Conservation (phyloP, 2,888 invertebrate genomes). For the Rotaria magnacalcarata region DNA sequence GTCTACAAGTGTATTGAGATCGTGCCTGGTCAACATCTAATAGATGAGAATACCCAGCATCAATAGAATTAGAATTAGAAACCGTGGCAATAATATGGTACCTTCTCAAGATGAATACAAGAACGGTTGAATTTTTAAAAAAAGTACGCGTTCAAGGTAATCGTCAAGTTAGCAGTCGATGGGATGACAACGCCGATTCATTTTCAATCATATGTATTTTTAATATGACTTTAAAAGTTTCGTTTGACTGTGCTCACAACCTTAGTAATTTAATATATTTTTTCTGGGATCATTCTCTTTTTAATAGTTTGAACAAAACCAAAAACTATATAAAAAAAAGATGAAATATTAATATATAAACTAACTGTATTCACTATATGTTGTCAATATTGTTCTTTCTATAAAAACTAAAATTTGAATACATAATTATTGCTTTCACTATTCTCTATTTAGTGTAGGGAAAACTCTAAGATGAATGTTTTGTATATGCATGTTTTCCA, state of each 20-base stretch:
- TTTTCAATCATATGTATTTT: not conserved
- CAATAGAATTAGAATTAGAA: not conserved
- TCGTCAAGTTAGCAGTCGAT: not conserved
- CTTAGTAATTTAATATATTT: too few relatives aligned
- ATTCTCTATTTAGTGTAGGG: not conserved
- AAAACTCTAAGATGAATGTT: too few relatives aligned
- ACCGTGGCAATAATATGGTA: not conserved
- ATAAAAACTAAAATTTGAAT: too few relatives aligned
- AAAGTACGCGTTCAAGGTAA: not conserved
- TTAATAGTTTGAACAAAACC: too few relatives aligned
- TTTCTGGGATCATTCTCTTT: too few relatives aligned
- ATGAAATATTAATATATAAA: too few relatives aligned
- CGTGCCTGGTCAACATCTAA: not conserved
- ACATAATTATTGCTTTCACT: too few relatives aligned
- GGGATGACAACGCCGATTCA: not conserved
- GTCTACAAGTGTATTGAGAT: not conserved
- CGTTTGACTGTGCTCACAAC: too few relatives aligned
- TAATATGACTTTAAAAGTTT: not conserved
- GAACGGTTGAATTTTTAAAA: not conserved
- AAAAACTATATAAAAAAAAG: too few relatives aligned
- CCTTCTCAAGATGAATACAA: not conserved
- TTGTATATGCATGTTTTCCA: not conserved
- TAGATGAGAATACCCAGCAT: constrained; percentile 8
- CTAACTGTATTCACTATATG: too few relatives aligned
- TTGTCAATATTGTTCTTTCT: too few relatives aligned